A percentile compares a stretch with the other conserved stretches of the same genome.
These are phyloP conservation scores for Triops longicaudatus DNA, from an alignment of 1,140 invertebrate genomes.

Conservation along the genomic window DNA sequence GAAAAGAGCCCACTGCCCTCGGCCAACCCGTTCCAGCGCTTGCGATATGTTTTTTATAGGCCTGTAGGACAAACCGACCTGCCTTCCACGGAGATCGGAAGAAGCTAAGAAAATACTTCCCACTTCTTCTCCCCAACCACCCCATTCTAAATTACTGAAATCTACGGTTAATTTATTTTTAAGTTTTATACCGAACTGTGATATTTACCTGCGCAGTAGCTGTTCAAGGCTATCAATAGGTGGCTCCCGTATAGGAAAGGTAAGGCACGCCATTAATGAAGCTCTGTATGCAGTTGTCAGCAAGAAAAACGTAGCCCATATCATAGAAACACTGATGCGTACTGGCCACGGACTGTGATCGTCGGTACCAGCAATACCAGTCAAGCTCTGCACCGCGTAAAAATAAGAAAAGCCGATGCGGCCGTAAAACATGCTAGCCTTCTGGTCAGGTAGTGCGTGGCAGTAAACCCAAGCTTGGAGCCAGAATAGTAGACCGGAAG, in stretches of 20 bases:
- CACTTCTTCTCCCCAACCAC: neutral
- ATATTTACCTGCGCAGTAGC: constrained; percentile 26
- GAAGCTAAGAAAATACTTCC: neutral
- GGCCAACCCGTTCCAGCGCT: neutral
- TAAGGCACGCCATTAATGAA: neutral
- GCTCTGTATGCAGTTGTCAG: constrained; percentile 21
- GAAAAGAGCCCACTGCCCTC: neutral
- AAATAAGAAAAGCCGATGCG: constrained; percentile 7
- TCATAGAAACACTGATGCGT: constrained; percentile 16
- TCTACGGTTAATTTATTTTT: neutral
- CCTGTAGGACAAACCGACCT: neutral
- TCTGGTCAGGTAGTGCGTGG: neutral
- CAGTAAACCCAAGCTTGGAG: neutral
- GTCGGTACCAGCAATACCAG: neutral
- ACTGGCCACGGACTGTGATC: constrained; percentile 23
- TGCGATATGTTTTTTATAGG: neutral
- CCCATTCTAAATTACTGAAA: neutral
- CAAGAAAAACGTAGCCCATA: constrained; percentile 23
- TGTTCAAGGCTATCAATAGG: constrained; percentile 29
- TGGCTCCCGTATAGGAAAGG: constrained; percentile 17
- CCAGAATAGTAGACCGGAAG: constrained; percentile 12
- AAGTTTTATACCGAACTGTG: too few species aligned
- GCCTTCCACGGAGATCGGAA: neutral
- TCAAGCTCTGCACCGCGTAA: constrained; percentile 20
- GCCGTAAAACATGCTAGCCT: neutral